Evolutionary conservation across 2,797 vertebrate species (phyloP), one percentile per base, ranked within the genome.

Genomic region (Melanotaenia pygmaea): DNA sequence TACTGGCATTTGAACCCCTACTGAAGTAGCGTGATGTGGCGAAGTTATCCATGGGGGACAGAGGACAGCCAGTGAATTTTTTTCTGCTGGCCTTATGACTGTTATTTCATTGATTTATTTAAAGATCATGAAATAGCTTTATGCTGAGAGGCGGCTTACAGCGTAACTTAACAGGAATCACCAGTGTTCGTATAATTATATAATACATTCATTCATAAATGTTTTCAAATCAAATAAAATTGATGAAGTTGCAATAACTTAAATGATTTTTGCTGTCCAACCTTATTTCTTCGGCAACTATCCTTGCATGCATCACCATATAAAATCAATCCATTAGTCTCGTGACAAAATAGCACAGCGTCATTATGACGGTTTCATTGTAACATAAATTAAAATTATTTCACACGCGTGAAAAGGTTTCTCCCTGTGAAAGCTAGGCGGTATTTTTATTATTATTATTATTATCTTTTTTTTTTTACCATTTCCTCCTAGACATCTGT

Each of bases 321-420:
- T 68, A 92, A 90, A 93, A 92, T 93, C 80, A 56, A 72, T 38
- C 64, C 60, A 22, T 65, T 59, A 5, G 77, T 87, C 89, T 70
- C 87, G 70, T 92, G 89, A 89, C 83, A 62, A 14, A 76, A 77
- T 62, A 79, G 76, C 86, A 76, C 86, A 22, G 40, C 61, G 57
- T 76, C 76, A 70, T 54, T 35, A 38, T n/a, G 30, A 68, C 28
- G 51, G 11, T 60, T 54, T 38, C 14, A 24, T 43, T 61, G 28
- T 54, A 11, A 6, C 3, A 45, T 50, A 9, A 50, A 8, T 11
- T 50, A 8, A 18, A n/a, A 50, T 11, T 50, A 22, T 50, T 50
- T 22, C 22, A 22, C 45, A 47, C 18, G 1, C 9, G 7, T 47
- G 2, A n/a, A 47, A 47, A 8, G 4, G 18, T 45, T 20, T 2